Percentiles rank a stretch among this genome's conserved stretches.
Conservation (phyloP, 1,140 invertebrate genomes). For the Drosophila burlai region DNA sequence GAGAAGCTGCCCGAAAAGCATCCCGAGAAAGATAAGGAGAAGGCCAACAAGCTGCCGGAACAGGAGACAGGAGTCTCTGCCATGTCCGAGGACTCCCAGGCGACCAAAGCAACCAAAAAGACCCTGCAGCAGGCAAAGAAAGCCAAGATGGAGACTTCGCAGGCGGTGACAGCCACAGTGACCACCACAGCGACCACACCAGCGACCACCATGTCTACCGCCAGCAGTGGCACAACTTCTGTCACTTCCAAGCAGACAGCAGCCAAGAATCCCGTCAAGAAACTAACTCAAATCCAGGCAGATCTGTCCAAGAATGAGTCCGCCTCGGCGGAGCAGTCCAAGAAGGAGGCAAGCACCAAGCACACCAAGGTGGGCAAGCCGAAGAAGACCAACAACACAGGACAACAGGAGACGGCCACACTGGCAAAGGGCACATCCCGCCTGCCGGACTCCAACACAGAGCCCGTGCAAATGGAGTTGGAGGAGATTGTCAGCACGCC, state of each 20-base stretch:
- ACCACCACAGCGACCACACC: not conserved
- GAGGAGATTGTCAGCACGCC: conserved; percentile 68
- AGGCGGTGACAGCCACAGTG: not conserved
- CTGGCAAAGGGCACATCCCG: conserved; percentile 5
- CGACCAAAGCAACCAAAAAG: conserved; percentile 37
- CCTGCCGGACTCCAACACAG: conserved; percentile 71
- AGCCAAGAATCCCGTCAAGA: conserved; percentile 28
- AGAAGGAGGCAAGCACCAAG: conserved; percentile 23
- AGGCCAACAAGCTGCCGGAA: conserved; percentile 20
- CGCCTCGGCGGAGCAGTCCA: not conserved
- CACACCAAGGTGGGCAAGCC: conserved; percentile 14
- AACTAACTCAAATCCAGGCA: conserved; percentile 2
- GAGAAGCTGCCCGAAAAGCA: conserved; percentile 24
- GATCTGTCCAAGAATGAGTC: conserved; percentile 23
- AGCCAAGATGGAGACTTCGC: conserved; percentile 32
- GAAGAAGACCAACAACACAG: conserved; percentile 16
- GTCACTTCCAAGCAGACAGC: conserved; percentile 3
- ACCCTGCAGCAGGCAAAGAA: conserved; percentile 37
- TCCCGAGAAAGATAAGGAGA: conserved; percentile 4
- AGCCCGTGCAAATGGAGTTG: conserved; percentile 78
- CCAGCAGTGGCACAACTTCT: conserved; percentile 2
- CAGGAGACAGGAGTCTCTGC: not conserved
- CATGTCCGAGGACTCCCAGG: conserved; percentile 29
- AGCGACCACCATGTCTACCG: not conserved
- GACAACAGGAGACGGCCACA: conserved; percentile 1